Percentiles rank a stretch among this genome's conserved stretches.
Evolutionary conservation across 2,113 vertebrate species (phyloP).

Genomic region (Menidia beryllina): DNA sequence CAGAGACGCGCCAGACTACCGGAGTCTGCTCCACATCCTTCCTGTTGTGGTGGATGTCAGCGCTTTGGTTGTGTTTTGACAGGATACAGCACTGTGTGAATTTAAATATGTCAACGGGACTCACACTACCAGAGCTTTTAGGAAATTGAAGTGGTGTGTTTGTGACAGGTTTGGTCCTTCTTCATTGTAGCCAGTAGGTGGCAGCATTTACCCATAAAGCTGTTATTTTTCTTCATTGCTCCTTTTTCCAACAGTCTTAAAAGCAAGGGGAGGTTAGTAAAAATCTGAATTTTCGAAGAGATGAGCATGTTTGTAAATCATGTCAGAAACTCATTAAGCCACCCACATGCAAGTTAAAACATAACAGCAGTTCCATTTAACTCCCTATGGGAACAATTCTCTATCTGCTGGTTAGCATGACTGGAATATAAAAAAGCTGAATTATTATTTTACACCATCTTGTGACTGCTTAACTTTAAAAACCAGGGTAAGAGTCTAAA

Average conservation of each 20-base stretch:
- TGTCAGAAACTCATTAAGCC: background rate
- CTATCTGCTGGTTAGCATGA: conserved; percentile 12
- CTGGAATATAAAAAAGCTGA: conserved; percentile 19
- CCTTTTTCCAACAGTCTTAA: background rate
- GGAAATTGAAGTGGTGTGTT: fast-evolving
- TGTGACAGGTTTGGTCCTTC: background rate
- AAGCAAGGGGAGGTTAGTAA: background rate
- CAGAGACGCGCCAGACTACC: background rate
- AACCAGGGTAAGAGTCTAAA: background rate
- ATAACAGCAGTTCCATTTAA: background rate
- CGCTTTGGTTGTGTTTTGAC: background rate
- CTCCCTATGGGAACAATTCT: background rate
- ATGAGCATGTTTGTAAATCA: conserved; percentile 8
- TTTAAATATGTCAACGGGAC: background rate
- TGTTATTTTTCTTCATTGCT: background rate
- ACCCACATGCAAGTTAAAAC: background rate
- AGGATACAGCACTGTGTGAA: background rate
- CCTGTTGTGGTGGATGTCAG: background rate
- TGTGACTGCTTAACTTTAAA: background rate
- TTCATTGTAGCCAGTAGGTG: conserved; percentile 30
- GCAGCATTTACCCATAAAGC: conserved; percentile 37
- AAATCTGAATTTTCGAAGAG: background rate
- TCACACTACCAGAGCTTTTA: background rate
- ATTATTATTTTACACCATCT: background rate
- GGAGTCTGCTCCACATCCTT: background rate